Evolutionary conservation across 2,113 vertebrate genomes (phyloP).

Genomic region (Prochilodus magdalenae): DNA sequence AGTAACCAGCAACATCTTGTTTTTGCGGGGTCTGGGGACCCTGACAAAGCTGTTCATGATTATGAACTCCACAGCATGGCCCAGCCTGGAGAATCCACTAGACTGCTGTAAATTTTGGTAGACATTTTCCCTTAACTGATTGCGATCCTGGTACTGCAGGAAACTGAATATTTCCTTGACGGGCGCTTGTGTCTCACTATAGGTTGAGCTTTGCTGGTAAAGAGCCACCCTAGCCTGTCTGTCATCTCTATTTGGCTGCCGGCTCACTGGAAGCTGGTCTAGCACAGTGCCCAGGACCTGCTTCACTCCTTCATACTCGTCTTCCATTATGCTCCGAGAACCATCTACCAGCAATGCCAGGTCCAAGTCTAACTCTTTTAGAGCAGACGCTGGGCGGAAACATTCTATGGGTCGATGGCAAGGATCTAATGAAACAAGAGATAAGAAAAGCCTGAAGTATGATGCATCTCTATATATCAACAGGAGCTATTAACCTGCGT

Average conservation of each 20-base stretch:
- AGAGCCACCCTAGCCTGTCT: slow-evolving; percentile 74
- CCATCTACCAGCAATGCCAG: slow-evolving; percentile 82
- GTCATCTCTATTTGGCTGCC: slow-evolving; percentile 48
- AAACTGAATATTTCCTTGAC: slow-evolving; percentile 78
- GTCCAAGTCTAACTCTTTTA: slow-evolving; percentile 77
- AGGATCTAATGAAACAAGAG: slow-evolving; percentile 76
- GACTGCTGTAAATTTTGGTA: slow-evolving; percentile 64
- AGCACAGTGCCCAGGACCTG: slow-evolving; percentile 78
- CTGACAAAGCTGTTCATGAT: slow-evolving; percentile 76
- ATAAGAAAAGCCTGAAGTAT: too few relatives aligned
- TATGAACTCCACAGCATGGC: slow-evolving; percentile 77
- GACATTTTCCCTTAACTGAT: slow-evolving; percentile 78
- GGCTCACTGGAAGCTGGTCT: slow-evolving; percentile 78
- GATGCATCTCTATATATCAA: neutral
- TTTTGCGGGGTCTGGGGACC: slow-evolving; percentile 63
- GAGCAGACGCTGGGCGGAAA: slow-evolving; percentile 62
- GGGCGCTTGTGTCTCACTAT: slow-evolving; percentile 55
- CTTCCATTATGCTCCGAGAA: slow-evolving; percentile 73
- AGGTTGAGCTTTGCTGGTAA: slow-evolving; percentile 76
- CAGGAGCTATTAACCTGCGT: neutral
- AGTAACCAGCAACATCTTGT: slow-evolving; percentile 75
- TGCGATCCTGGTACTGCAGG: slow-evolving; percentile 59
- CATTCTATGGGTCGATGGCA: slow-evolving; percentile 69
- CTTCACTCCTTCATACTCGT: slow-evolving; percentile 75
- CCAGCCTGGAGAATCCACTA: slow-evolving; percentile 74